Conservation (phyloP, 2,113 vertebrate genomes). For the Grammomys dolichurus region DNA sequence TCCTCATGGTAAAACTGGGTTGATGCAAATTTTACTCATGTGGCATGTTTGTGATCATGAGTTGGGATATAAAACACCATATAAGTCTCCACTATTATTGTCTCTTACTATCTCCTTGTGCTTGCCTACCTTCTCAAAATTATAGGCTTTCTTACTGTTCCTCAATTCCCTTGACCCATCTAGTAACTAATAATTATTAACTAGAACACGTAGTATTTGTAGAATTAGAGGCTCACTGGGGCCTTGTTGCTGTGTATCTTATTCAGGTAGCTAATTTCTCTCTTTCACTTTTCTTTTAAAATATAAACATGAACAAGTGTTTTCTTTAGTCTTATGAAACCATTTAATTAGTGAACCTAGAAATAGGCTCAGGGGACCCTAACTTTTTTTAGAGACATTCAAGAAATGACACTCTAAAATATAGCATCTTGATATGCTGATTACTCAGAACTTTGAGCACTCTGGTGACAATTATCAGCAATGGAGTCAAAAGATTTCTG, state of each 20-base stretch:
- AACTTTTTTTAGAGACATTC: background rate
- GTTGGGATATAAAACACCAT: background rate
- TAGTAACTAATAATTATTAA: background rate
- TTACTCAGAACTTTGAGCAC: background rate
- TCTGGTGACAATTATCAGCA: too few species aligned
- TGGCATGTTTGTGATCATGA: background rate
- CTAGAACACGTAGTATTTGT: background rate
- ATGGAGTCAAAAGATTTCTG: background rate
- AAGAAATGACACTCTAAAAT: background rate
- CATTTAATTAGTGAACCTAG: background rate
- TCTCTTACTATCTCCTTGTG: background rate
- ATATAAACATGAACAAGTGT: background rate
- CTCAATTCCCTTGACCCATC: background rate
- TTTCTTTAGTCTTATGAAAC: background rate
- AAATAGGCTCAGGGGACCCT: background rate
- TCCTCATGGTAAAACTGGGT: conserved; percentile 7
- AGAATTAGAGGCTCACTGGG: background rate
- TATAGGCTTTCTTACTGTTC: background rate
- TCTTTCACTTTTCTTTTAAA: background rate
- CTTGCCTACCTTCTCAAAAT: background rate
- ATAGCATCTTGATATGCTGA: background rate
- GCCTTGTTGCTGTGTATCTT: background rate
- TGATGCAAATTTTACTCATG: background rate
- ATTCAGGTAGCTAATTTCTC: background rate
- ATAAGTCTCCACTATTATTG: background rate